Evolutionary conservation across 2,797 vertebrate genomes (phyloP).

Genomic region (Ibycter americanus): DNA sequence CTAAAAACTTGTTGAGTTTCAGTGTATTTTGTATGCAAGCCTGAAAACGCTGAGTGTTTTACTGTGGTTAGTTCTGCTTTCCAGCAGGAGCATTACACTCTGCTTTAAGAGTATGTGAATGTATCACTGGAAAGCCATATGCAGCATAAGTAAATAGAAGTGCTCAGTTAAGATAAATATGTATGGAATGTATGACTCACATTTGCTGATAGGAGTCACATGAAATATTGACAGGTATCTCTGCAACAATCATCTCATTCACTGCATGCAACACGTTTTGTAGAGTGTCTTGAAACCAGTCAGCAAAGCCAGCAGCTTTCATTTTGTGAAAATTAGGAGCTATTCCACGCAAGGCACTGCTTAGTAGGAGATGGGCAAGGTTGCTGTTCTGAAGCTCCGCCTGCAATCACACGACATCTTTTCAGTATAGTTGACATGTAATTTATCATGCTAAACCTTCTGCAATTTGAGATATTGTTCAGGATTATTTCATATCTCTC

Average conservation of each 20-base stretch:
- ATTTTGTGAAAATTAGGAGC: neutral
- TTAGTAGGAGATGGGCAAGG: neutral
- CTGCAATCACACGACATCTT: neutral
- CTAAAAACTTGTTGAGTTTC: neutral
- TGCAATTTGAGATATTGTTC: neutral
- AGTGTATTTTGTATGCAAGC: neutral
- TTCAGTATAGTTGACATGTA: neutral
- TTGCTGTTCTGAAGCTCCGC: neutral
- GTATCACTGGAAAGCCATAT: neutral
- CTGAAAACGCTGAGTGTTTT: neutral
- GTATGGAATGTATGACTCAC: neutral
- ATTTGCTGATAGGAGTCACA: neutral
- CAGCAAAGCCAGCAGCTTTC: neutral
- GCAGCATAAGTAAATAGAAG: neutral
- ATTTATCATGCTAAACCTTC: neutral
- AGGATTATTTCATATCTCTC: neutral
- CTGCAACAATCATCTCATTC: neutral
- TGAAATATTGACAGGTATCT: neutral
- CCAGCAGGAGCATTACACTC: neutral
- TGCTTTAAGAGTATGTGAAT: neutral
- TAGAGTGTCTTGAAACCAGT: constrained; percentile 14
- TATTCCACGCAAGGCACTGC: neutral
- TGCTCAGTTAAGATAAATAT: neutral
- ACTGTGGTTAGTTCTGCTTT: neutral
- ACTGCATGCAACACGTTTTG: neutral